Conservation (phyloP, 2,797 vertebrate genomes). For the Pseudocheirus occidentalis region DNA sequence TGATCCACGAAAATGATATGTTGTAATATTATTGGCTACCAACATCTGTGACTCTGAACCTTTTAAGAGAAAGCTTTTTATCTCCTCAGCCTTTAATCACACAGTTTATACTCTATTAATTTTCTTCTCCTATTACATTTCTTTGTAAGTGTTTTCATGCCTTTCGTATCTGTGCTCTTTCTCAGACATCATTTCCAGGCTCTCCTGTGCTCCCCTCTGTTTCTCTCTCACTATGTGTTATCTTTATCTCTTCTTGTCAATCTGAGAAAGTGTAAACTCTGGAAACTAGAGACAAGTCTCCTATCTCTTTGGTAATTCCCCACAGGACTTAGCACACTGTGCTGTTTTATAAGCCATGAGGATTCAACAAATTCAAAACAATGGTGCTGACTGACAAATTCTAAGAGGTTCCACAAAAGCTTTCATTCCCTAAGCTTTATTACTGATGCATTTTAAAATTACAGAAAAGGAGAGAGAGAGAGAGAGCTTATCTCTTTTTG, state of each 20-base stretch:
- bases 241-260: neutral
- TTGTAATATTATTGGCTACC: neutral
- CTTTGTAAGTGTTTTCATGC: neutral
- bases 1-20: neutral
- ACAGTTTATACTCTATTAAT: neutral
- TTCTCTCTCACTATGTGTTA: neutral
- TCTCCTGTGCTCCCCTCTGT: neutral
- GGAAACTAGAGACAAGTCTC: neutral
- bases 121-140: neutral
- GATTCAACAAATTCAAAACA: neutral
- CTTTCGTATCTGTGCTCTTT: neutral
- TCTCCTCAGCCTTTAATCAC: neutral
- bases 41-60: neutral
- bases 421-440: neutral
- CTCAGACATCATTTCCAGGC: neutral
- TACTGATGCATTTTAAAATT: neutral
- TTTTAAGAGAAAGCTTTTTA: neutral
- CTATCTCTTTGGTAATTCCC: neutral
- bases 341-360: neutral
- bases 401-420: neutral
- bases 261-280: neutral
- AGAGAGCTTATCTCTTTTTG: neutral
- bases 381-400: neutral
- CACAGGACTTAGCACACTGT: neutral
- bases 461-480: neutral